Conservation (phyloP, 1,140 invertebrate genomes). For the Leptonema lineaticorne region DNA sequence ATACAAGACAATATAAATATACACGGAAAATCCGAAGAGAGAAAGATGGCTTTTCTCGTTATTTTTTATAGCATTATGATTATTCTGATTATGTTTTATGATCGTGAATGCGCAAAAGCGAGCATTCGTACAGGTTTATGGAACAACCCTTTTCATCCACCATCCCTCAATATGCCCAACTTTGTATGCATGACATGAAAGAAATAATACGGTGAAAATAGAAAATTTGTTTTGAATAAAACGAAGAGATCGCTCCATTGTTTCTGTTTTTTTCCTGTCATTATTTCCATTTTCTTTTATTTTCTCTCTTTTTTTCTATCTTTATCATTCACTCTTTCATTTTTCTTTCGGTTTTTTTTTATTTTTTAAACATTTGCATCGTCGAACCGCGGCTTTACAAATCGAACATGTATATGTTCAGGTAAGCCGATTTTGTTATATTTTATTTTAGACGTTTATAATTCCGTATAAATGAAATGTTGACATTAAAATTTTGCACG, state of each 20-base stretch:
- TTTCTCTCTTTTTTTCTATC: too few relatives aligned
- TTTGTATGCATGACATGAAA: neutral
- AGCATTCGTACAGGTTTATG: neutral
- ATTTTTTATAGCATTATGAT: constrained; percentile 5
- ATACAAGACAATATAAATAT: neutral
- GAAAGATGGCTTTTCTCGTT: neutral
- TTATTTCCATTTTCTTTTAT: too few relatives aligned
- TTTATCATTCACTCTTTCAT: too few relatives aligned
- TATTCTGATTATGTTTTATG: neutral
- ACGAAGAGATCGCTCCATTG: too few relatives aligned
- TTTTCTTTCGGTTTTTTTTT: too few relatives aligned
- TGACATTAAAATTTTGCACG: neutral
- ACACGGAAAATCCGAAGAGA: neutral
- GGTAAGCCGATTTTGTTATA: too few relatives aligned
- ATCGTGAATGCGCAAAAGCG: neutral
- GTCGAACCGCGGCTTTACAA: too few relatives aligned
- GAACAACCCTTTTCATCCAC: neutral
- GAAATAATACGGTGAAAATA: neutral
- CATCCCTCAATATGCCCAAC: neutral
- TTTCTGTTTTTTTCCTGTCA: too few relatives aligned
- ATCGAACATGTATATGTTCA: too few relatives aligned
- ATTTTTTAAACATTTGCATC: too few relatives aligned
- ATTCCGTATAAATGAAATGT: too few relatives aligned
- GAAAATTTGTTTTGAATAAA: neutral
- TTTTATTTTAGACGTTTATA: too few relatives aligned